Percentiles rank a stretch among this genome's conserved stretches.
phyloP scores from a whole-genome alignment of 2,797 vertebrate genomes.

The Ciconia nigra region DNA sequence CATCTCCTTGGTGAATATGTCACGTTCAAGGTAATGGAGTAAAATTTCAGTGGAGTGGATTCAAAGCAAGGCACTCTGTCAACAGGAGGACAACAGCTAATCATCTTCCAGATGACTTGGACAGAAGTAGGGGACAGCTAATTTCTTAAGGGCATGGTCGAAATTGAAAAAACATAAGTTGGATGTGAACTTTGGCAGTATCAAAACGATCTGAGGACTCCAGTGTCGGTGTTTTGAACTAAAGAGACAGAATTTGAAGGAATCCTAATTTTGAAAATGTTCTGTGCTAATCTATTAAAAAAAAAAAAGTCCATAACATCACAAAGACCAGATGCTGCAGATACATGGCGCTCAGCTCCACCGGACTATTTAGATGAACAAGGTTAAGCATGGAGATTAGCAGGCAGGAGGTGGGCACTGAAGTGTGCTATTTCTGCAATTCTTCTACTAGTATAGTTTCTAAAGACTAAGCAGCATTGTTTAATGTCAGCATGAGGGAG shows the following conservation, averaged over 20 bases:
- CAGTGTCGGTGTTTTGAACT: rapidly evolving
- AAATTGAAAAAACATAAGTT: not conserved
- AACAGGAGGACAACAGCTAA: not conserved
- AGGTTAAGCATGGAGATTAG: conserved; percentile 56
- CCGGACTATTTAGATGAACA: conserved; percentile 16
- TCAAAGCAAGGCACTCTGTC: not conserved
- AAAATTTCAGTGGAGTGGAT: not conserved
- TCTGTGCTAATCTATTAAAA: not conserved
- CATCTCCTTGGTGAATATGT: not conserved
- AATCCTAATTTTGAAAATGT: not conserved
- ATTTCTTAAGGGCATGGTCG: not conserved
- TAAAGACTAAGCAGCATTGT: conserved; percentile 44
- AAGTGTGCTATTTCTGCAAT: conserved; percentile 51
- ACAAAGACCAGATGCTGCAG: not conserved
- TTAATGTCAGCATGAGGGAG: conserved; percentile 52
- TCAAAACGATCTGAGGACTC: not conserved
- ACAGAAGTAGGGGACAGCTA: not conserved
- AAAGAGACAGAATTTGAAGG: not conserved
- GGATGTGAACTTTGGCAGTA: not conserved
- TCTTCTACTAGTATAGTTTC: not conserved
- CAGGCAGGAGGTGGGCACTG: conserved; percentile 40
- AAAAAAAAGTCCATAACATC: not conserved
- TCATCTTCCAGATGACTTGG: not conserved
- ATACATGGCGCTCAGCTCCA: not conserved
- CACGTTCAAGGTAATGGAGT: not conserved